phyloP scores from a whole-genome alignment of 2,113 vertebrate species.

The Piliocolobus tephrosceles region DNA sequence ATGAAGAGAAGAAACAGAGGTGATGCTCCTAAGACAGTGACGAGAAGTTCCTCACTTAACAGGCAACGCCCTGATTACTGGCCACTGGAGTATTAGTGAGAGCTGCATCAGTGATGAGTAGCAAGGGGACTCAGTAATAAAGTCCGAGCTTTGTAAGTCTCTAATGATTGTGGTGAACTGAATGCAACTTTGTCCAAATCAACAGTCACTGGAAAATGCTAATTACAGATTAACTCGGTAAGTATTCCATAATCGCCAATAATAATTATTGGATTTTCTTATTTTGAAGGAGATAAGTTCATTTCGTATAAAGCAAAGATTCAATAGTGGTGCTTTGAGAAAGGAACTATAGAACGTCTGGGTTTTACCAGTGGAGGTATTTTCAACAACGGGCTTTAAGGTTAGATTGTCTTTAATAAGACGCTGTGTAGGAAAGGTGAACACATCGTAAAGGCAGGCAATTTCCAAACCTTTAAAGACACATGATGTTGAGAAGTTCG shows the following conservation, averaged over 20 bases:
- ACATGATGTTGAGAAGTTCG: conserved; percentile 2
- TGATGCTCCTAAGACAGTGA: conserved; percentile 80
- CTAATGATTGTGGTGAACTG: conserved; percentile 77
- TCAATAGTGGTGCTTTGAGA: conserved; percentile 45
- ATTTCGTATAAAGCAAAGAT: conserved; percentile 44
- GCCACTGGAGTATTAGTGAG: conserved; percentile 82
- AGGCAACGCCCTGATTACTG: conserved; percentile 85
- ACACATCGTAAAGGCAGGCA: conserved; percentile 34
- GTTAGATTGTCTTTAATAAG: background rate
- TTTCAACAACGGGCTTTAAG: conserved; percentile 35
- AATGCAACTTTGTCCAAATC: conserved; percentile 80
- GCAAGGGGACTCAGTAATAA: conserved; percentile 88
- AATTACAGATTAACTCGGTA: conserved; percentile 80
- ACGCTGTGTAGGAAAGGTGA: conserved; percentile 45
- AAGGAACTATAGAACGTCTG: background rate
- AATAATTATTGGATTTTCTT: conserved; percentile 74
- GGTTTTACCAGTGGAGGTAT: background rate
- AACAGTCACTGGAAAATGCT: conserved; percentile 80
- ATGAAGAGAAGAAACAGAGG: conserved; percentile 82
- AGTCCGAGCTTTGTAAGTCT: conserved; percentile 80
- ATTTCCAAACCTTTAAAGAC: conserved; percentile 52
- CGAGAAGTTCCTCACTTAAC: conserved; percentile 81
- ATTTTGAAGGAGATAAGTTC: conserved; percentile 64
- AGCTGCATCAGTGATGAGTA: conserved; percentile 87
- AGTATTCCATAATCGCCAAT: conserved; percentile 75